A percentile compares a stretch with the other conserved stretches of the same genome.
Conservation (phyloP, 2,888 invertebrate species). For the Epistrophe grossulariae region DNA sequence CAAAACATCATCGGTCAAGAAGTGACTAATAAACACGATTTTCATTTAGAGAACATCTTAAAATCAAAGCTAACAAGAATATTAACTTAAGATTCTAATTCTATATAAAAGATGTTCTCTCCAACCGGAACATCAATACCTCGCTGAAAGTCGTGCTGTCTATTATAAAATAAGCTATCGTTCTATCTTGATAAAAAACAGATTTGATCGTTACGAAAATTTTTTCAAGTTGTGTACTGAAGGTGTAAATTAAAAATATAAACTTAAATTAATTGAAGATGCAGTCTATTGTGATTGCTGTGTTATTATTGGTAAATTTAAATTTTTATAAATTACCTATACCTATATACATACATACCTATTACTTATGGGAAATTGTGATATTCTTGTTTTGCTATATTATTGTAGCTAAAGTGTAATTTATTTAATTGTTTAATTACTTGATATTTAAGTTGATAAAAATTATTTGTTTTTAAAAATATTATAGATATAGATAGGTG, state of each 20-base stretch:
- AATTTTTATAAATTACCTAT: slow-evolving; percentile 9
- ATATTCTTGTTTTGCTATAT: neutral
- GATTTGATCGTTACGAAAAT: slow-evolving; percentile 36
- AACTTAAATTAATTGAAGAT: slow-evolving; percentile 45
- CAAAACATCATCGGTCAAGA: slow-evolving; percentile 35
- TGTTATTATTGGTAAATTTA: slow-evolving; percentile 61
- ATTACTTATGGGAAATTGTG: neutral
- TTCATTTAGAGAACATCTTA: slow-evolving; percentile 60
- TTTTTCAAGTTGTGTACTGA: slow-evolving; percentile 5
- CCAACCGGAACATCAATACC: slow-evolving; percentile 53
- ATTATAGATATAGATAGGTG: neutral
- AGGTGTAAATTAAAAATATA: slow-evolving; percentile 49
- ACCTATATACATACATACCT: neutral
- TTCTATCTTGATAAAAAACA: slow-evolving; percentile 2
- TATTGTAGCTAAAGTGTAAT: neutral
- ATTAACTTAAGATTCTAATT: slow-evolving; percentile 36
- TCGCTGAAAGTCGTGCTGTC: slow-evolving; percentile 62
- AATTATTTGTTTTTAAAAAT: neutral
- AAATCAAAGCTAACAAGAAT: slow-evolving; percentile 17
- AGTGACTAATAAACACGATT: slow-evolving; percentile 73
- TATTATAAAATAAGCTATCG: slow-evolving; percentile 23
- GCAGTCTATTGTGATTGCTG: slow-evolving; percentile 53
- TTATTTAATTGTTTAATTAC: neutral
- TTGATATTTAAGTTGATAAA: neutral
- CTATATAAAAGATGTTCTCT: slow-evolving; percentile 65